These are phyloP conservation scores for Parnassius glacialis DNA, from an alignment of 2,888 invertebrate species.

Conservation along the genomic window DNA sequence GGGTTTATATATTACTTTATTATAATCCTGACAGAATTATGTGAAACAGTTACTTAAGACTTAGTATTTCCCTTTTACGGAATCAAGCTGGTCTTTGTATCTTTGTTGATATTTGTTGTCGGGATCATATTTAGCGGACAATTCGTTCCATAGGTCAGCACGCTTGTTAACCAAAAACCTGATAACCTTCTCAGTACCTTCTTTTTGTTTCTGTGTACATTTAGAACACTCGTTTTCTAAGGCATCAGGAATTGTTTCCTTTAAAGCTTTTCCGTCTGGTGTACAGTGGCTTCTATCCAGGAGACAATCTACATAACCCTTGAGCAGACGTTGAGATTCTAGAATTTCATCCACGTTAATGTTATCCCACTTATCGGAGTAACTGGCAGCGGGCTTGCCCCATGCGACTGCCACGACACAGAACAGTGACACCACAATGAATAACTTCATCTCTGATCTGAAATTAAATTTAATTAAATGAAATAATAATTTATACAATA, in stretches of 20 bases:
- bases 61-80: conserved; percentile 43
- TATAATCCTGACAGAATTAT: background rate
- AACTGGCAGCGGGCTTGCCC: conserved; percentile 68
- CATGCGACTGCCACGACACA: conserved; percentile 56
- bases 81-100: conserved; percentile 78
- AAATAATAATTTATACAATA: background rate
- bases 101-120: conserved; percentile 83
- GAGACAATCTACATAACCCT: conserved; percentile 85
- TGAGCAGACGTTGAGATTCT: conserved; percentile 83
- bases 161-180: conserved; percentile 85
- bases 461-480: conserved; percentile 29
- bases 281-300: conserved; percentile 84
- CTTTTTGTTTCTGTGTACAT: conserved; percentile 83
- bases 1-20: background rate
- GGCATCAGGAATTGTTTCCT: conserved; percentile 85
- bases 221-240: conserved; percentile 84
- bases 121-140: conserved; percentile 87
- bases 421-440: conserved; percentile 57
- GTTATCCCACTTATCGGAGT: conserved; percentile 86
- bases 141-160: conserved; percentile 83
- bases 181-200: conserved; percentile 83
- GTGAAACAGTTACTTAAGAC: background rate
- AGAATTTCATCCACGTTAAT: conserved; percentile 85
- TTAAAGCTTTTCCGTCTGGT: conserved; percentile 83
- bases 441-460: conserved; percentile 66